Conservation (phyloP, 2,888 invertebrate genomes). For the Epicampocera succincta region DNA sequence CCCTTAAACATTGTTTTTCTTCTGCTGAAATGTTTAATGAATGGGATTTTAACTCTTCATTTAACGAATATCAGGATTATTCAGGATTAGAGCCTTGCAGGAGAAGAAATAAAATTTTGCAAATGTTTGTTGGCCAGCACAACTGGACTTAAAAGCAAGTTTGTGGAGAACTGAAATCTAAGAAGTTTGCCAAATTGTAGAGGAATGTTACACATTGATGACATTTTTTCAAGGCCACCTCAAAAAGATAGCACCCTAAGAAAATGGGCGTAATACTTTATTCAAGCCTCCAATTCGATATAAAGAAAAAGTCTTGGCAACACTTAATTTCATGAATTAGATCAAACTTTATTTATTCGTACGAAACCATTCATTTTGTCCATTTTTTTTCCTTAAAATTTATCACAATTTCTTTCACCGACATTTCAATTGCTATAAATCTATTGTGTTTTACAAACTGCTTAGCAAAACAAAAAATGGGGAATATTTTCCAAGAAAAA, state of each 20-base stretch:
- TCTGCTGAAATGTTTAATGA: constrained; percentile 10
- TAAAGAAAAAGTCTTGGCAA: too few species aligned
- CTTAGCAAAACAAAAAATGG: constrained; percentile 1
- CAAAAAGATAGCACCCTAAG: too few species aligned
- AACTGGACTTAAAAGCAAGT: too few species aligned
- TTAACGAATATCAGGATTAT: constrained; percentile 23
- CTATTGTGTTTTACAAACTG: constrained; percentile 47
- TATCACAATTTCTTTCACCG: constrained; percentile 38
- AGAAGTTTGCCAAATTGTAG: too few species aligned
- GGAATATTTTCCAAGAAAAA: background rate
- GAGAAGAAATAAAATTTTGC: too few species aligned
- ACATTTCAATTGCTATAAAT: constrained; percentile 46
- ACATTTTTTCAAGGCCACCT: too few species aligned
- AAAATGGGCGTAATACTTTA: too few species aligned
- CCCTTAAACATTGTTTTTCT: constrained; percentile 38
- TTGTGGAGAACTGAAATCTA: too few species aligned
- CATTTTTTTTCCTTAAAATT: constrained; percentile 15
- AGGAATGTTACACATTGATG: too few species aligned
- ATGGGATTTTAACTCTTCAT: background rate
- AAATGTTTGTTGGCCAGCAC: too few species aligned
- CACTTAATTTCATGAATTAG: constrained; percentile 4
- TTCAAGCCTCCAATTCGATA: too few species aligned
- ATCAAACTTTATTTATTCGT: constrained; percentile 25
- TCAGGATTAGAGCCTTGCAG: constrained; percentile 14
- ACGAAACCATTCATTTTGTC: constrained; percentile 24